Evolutionary conservation across 2,113 vertebrate species (phyloP), one percentile per base, ranked within the genome.

Genomic region (Brachypodius melanocephalos): DNA sequence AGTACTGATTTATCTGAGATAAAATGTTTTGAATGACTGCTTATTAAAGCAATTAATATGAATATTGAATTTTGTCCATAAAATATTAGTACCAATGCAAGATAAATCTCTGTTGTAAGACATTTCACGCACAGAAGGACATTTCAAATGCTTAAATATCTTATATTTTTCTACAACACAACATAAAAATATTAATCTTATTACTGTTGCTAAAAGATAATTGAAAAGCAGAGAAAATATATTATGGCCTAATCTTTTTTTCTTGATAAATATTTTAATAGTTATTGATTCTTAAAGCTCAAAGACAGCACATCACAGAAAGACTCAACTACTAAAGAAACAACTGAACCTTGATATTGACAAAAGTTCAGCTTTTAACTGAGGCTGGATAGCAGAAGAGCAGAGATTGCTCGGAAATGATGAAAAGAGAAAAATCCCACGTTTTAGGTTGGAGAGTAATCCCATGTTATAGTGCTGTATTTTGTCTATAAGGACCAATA

Each of bases 21-120:
- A 72, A 91, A 94, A 76, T 51, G 40, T 13, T 32, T 90, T 83
- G 66, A 86, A 78, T 89, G 74, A 71, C 31, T 66, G 8, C 36
- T 77, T 52, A 66, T 81, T 94, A 83, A 62, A 65, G 10, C 14
- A 84, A 52, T 95, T 84, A 78, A 43, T 28, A 79, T 69, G 10
- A 59, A 69, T 84, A 75, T 45, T 79, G 54, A 81, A 71, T 89
- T 90, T 74, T 65, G 17, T 58, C 21, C 31, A 38, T 88, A 57
- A 95, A 82, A 83, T 90, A 26, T 66, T 58, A 48, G 8, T 43
- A 59, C 3, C 22, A 34, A 8, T 40, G 12, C 25, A 38, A 85
- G 17, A 62, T 38, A 89, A 82, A 73, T 71, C 31, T 65, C 6
- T 74, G 7, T 15, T 73, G 25, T 46, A 66, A 15, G 59, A 84